Conservation (phyloP, 1,140 invertebrate genomes). For the Ceratina calcarata region DNA sequence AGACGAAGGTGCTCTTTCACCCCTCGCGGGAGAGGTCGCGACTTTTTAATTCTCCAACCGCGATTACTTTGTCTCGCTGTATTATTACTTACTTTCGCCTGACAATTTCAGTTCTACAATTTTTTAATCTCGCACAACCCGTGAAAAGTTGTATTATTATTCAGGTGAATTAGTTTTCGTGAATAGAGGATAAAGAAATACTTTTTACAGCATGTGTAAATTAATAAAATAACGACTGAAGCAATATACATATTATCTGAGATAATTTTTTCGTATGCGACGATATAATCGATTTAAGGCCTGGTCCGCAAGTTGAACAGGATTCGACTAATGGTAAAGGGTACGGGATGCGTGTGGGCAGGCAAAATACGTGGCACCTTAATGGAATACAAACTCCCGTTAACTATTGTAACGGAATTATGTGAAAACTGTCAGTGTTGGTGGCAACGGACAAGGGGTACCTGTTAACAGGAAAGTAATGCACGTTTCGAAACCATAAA, state of each 20-base stretch:
- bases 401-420: conserved; percentile 71
- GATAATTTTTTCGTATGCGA: too few species aligned
- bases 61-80: too few species aligned
- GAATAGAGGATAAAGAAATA: too few species aligned
- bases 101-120: too few species aligned
- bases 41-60: neutral
- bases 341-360: conserved; percentile 4
- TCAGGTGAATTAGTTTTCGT: too few species aligned
- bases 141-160: too few species aligned
- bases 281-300: neutral
- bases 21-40: neutral
- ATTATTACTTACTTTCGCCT: too few species aligned
- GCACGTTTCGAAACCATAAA: conserved; percentile 33
- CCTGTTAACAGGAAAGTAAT: conserved; percentile 59
- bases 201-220: too few species aligned
- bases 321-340: conserved; percentile 15
- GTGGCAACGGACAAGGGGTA: neutral
- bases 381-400: conserved; percentile 69
- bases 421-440: conserved; percentile 63
- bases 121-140: too few species aligned
- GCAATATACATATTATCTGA: too few species aligned
- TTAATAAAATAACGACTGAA: too few species aligned
- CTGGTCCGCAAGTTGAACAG: neutral
- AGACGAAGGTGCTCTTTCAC: neutral
- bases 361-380: conserved; percentile 62